These are phyloP conservation scores for Heliconius melpomene DNA, from an alignment of 1,140 invertebrate species.

Conservation along the genomic window DNA sequence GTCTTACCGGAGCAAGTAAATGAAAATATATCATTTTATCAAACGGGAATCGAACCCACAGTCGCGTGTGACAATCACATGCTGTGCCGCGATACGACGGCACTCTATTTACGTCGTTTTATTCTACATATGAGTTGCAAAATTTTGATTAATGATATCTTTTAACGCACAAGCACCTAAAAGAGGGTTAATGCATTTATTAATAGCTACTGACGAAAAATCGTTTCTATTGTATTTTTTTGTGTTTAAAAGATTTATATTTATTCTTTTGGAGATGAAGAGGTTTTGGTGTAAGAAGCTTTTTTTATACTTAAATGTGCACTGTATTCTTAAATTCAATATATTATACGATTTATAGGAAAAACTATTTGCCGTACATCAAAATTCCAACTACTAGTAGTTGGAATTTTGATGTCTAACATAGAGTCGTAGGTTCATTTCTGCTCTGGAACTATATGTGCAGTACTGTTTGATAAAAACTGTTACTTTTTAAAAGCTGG, in stretches of 20 bases:
- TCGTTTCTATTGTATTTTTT: constrained; percentile 6
- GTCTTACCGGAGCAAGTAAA: too few relatives aligned
- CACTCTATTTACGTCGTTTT: constrained; percentile 41
- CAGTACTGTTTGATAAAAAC: too few relatives aligned
- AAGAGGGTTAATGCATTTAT: not conserved
- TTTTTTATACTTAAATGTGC: not conserved
- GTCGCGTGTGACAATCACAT: too few relatives aligned
- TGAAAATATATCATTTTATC: too few relatives aligned
- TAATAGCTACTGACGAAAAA: not conserved
- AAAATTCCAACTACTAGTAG: not conserved
- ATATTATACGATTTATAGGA: not conserved
- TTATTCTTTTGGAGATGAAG: not conserved
- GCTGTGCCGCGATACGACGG: not conserved
- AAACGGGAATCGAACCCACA: too few relatives aligned
- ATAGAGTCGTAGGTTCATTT: not conserved
- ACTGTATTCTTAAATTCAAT: not conserved
- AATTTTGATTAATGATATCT: constrained; percentile 45
- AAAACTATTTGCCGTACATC: not conserved
- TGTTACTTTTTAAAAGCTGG: too few relatives aligned
- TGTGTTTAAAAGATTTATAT: not conserved
- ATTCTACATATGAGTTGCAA: constrained; percentile 43
- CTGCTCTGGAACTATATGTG: too few relatives aligned
- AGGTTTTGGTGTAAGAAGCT: not conserved
- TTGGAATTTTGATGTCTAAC: not conserved
- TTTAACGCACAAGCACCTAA: not conserved